These are phyloP conservation scores for Shargacucullia verbasci DNA, from an alignment of 2,888 invertebrate genomes.

Conservation along the genomic window DNA sequence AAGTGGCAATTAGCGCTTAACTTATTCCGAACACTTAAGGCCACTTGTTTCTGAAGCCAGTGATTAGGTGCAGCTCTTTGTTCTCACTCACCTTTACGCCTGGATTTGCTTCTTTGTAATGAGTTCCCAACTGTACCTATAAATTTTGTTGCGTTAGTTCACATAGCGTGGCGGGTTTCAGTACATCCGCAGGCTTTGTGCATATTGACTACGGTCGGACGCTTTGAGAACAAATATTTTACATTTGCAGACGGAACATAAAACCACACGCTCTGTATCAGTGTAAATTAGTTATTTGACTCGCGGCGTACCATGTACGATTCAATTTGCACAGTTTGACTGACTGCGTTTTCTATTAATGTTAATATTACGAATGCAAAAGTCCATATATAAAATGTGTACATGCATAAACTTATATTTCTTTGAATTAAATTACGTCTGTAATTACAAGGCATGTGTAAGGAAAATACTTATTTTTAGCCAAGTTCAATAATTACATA, in stretches of 20 bases:
- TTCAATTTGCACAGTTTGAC: slow-evolving; percentile 34
- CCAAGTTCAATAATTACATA: slow-evolving; percentile 4
- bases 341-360: slow-evolving; percentile 11
- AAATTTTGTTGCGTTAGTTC: slow-evolving; percentile 18
- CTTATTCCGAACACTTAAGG: slow-evolving; percentile 53
- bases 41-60: slow-evolving; percentile 47
- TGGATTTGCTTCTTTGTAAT: slow-evolving; percentile 41
- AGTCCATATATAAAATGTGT: too few relatives aligned
- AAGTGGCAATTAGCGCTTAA: slow-evolving; percentile 59
- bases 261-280: slow-evolving; percentile 32
- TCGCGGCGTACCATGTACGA: slow-evolving; percentile 14
- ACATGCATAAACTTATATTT: too few relatives aligned
- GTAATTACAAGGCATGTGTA: too few relatives aligned
- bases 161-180: slow-evolving; percentile 6
- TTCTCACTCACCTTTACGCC: slow-evolving; percentile 46
- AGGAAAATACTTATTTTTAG: slow-evolving; percentile 11
- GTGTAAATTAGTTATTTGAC: slow-evolving; percentile 41
- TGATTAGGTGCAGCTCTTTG: slow-evolving; percentile 52
- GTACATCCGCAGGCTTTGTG: slow-evolving; percentile 14
- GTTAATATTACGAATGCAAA: slow-evolving; percentile 3
- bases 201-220: slow-evolving; percentile 31
- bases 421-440: too few relatives aligned
- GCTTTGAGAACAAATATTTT: slow-evolving; percentile 39
- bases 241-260: slow-evolving; percentile 32
- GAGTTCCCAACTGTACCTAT: slow-evolving; percentile 31